Evolutionary conservation across 2,797 vertebrate genomes (phyloP).

Genomic region (Huso huso): DNA sequence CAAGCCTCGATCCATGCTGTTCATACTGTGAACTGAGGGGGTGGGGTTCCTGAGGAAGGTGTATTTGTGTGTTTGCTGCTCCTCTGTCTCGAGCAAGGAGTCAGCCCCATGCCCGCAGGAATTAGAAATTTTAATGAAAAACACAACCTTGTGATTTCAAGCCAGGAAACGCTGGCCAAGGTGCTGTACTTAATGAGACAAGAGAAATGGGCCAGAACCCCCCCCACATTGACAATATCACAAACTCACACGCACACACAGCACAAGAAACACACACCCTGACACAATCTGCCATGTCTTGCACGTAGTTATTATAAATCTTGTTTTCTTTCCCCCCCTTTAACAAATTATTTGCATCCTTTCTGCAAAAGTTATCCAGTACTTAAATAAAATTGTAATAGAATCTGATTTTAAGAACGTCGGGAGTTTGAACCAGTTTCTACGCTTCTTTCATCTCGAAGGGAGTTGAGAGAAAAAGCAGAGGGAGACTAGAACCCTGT

Average conservation of each 20-base stretch:
- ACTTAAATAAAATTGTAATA: no score
- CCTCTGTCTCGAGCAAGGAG: not conserved
- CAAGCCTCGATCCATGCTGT: not conserved
- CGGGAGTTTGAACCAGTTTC: no score
- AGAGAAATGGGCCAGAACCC: not conserved
- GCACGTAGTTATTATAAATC: no score
- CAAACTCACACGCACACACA: no score
- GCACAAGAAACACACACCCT: no score
- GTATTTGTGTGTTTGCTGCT: not conserved
- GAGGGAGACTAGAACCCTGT: not conserved
- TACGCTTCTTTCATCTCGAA: no score
- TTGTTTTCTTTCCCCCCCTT: no score
- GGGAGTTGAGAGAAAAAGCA: no score
- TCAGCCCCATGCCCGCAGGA: not conserved
- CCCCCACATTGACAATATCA: not conserved
- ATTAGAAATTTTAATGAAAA: not conserved
- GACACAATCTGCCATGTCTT: no score
- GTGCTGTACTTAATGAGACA: not conserved
- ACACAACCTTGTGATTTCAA: not conserved
- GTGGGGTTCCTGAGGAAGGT: not conserved
- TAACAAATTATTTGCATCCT: no score
- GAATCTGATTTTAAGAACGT: no score
- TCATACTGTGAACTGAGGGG: not conserved
- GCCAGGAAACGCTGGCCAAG: not conserved
- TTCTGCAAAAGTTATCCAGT: no score